Base-by-base conservation (phyloP, 1,140 invertebrate genomes). In the Armadillidium nasatum region DNA sequence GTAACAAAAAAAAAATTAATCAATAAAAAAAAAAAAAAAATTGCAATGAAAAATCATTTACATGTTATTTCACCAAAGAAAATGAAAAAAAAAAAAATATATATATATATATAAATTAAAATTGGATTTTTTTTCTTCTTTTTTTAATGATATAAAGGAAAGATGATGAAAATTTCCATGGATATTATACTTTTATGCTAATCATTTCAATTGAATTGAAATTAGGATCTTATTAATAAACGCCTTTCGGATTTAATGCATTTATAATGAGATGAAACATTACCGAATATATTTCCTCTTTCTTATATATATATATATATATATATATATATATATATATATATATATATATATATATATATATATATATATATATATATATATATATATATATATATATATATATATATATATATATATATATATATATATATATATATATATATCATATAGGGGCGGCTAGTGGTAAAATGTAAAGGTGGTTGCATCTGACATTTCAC, bases 341-440 rank as follows among this genome's bases (percentile, higher is more conserved):
- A 60, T 60, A 21, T 60, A 60, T 60, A 21, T 60, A 60, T 60
- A 21, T 60, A 60, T 60, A 21, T 60, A 60, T 60, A 21, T 60
- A 60, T 60, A 21, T 60, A 60, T 60, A 21, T 60, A 60, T 60
- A 21, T 60, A 60, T 60, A 21, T 60, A 60, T 60, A 21, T 60
- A 60, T 60, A 21, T 60, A 60, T 60, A 21, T 60, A 60, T 60
- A 21, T 60, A 60, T 60, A 21, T 60, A 60, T 60, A 21, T 60
- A 60, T 60, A 21, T 60, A 60, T 60, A 21, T 60, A 60, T 60
- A 21, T 60, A 60, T 60, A 21, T 60, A 60, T 60, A 21, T 60
- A 60, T 60, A 21, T 60, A 60, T 60, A 33, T 33, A 33, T 33
- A 33, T 33, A 33, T 33, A 33, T 33, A 33, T 33, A 3, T 33